Percentiles rank a stretch among this genome's conserved stretches.
These are phyloP conservation scores for Triplophysa rosa DNA, from an alignment of 2,113 vertebrate genomes.

Conservation along the genomic window DNA sequence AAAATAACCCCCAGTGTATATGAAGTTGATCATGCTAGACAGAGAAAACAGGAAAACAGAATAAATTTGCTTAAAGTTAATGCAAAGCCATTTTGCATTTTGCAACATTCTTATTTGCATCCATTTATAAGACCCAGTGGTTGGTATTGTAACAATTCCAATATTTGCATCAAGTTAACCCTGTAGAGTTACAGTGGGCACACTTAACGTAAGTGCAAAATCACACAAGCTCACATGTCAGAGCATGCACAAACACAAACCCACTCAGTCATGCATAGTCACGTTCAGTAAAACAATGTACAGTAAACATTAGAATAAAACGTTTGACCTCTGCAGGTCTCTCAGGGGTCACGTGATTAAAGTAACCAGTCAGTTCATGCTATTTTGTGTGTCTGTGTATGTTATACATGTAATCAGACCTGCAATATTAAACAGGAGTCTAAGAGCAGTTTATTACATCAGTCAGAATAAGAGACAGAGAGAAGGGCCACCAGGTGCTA, in stretches of 20 bases:
- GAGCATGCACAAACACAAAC: not conserved
- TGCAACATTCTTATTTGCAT: too few species aligned
- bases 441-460: conserved; percentile 15
- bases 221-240: not conserved
- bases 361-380: not conserved
- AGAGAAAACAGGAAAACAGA: too few species aligned
- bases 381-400: not conserved
- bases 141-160: too few species aligned
- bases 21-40: too few species aligned
- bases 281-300: not conserved
- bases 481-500: conserved; percentile 46
- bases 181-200: too few species aligned
- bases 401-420: conserved; percentile 38
- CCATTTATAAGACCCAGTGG: too few species aligned
- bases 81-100: too few species aligned
- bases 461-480: conserved; percentile 30
- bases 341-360: conserved; percentile 25
- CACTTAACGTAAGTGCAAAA: not conserved
- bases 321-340: not conserved
- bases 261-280: not conserved
- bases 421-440: conserved; percentile 47
- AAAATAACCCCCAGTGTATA: too few species aligned
- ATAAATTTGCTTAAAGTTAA: too few species aligned
- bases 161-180: too few species aligned
- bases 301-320: not conserved